Evolutionary conservation across 2,113 vertebrate genomes (phyloP), one percentile per base, ranked within the genome.

Genomic region (Echinops telfairi): DNA sequence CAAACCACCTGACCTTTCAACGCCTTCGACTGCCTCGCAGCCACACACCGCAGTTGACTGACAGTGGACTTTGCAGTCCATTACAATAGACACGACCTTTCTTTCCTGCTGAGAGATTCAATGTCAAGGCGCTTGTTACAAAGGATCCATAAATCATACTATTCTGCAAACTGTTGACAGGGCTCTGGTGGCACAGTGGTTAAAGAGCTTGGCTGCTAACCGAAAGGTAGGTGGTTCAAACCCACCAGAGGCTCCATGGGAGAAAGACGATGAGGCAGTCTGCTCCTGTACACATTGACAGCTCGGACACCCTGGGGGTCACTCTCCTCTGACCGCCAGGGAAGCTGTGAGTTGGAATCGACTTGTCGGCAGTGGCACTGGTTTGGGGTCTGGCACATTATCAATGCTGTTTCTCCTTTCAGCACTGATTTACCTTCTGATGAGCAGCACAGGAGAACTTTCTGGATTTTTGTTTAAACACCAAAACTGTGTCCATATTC

Each of bases 401-500:
- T 76, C 53, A 9, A 4, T 40, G 47, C 47, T 53, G 47, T 27
- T 36, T 83, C 64, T 43, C 15, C 31, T 29, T 93, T 66, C 17
- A 76, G 4, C 53, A 64, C 43, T 79, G 9, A 1, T 23, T 31
- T 80, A 36, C 5, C 31, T 20, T 29, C 58, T 17, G 3, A 1
- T 2, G 31, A 27, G 0, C 20, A 22, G 29, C 82, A 87, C 58
- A 25, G 82, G 8, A 47, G 57, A 15, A 9, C 83, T 95, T 83
- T 73, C 40, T 38, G 62, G 36, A 40, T 25, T 33, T n/a, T 80
- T 19, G 43, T 58, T 25, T 78, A 62, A 78, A 57, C 25, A 76
- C 75, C 22, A 73, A 43, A 88, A 79, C 7, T 22, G 75, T 19
- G 60, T 20, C 47, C 47, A 89, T 12, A 90, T 82, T 95, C 88